A percentile compares a stretch with the other conserved stretches of the same genome.
Evolutionary conservation across 2,113 vertebrate species (phyloP).

Genomic region (Xiphophorus maculatus): DNA sequence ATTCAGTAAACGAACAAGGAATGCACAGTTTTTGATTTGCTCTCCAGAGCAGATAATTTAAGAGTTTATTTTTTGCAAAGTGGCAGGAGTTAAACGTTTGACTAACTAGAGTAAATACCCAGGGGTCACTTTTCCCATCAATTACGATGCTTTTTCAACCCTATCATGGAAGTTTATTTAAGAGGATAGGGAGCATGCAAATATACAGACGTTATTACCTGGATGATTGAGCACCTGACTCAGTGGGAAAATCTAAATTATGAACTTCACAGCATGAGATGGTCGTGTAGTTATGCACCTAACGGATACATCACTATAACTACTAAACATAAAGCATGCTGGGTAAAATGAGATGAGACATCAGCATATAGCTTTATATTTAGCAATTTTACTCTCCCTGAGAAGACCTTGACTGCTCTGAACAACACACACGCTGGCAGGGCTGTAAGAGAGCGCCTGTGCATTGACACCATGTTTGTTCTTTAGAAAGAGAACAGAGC

Average conservation of each 20-base stretch:
- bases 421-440: slow-evolving; percentile 6
- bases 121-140: slow-evolving; percentile 44
- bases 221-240: slow-evolving; percentile 36
- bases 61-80: slow-evolving; percentile 10
- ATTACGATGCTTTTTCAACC: slow-evolving; percentile 45
- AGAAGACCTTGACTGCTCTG: slow-evolving; percentile 7
- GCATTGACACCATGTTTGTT: slow-evolving; percentile 29
- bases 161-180: slow-evolving; percentile 35
- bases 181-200: slow-evolving; percentile 38
- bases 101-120: slow-evolving; percentile 45
- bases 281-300: background rate
- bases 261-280: slow-evolving; percentile 4
- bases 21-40: background rate
- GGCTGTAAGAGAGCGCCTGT: slow-evolving; percentile 41
- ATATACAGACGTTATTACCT: slow-evolving; percentile 41
- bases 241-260: background rate
- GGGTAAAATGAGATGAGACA: background rate
- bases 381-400: background rate
- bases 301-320: background rate
- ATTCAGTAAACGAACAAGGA: background rate
- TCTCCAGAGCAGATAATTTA: background rate
- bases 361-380: too few species aligned
- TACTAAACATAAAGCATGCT: background rate
- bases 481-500: slow-evolving; percentile 51
- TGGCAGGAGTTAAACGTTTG: slow-evolving; percentile 38